Conservation (phyloP, 2,888 invertebrate genomes). For the Tipula confusa region DNA sequence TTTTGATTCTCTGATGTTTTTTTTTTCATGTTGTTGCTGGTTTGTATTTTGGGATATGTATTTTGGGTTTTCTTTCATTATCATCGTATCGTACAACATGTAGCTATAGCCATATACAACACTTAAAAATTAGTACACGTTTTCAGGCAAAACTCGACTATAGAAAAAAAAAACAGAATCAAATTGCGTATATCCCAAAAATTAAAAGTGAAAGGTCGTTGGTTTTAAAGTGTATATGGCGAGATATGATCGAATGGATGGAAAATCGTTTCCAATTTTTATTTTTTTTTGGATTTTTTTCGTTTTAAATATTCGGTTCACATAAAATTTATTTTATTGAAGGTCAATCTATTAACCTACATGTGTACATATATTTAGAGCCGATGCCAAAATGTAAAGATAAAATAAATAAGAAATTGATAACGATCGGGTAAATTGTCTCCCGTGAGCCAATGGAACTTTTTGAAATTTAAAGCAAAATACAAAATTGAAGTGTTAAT, state of each 20-base stretch:
- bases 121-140: conserved; percentile 25
- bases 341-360: conserved; percentile 20
- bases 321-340: background rate
- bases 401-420: background rate
- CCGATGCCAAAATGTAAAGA: background rate
- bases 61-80: conserved; percentile 20
- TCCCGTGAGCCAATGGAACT: background rate
- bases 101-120: too few species aligned
- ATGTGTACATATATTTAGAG: background rate
- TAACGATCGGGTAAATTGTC: background rate
- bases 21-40: conserved; percentile 13
- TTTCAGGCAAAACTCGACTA: background rate
- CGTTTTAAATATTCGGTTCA: background rate
- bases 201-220: conserved; percentile 3
- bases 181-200: background rate
- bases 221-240: background rate
- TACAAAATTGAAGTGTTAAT: too few species aligned
- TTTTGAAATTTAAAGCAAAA: too few species aligned
- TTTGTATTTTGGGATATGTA: background rate
- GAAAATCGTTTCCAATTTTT: background rate
- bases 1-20: background rate
- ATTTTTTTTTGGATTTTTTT: too few species aligned
- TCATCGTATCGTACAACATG: background rate
- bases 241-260: conserved; percentile 4
- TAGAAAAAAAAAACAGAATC: too few species aligned